A percentile compares a stretch with the other conserved stretches of the same genome.
Evolutionary conservation across 2,113 vertebrate species (phyloP).

Genomic region (Bambusicola thoracicus): DNA sequence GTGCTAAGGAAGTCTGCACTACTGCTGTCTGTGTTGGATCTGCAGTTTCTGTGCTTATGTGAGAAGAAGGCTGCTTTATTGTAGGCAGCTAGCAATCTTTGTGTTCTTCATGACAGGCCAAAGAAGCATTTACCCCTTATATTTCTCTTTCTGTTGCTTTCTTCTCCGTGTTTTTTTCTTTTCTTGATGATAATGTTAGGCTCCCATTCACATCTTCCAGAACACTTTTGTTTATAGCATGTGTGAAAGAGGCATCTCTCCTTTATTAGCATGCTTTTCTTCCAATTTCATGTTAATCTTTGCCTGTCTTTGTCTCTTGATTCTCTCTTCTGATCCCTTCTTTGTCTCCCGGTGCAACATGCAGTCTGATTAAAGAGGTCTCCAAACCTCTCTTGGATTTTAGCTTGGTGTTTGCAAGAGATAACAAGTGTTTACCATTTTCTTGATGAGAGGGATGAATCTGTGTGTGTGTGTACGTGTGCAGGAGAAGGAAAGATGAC

Average conservation of each 20-base stretch:
- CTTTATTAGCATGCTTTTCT: background rate
- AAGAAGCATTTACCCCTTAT: background rate
- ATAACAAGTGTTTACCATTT: background rate
- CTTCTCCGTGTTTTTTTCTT: background rate
- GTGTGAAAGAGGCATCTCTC: background rate
- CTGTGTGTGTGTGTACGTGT: background rate
- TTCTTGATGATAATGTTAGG: background rate
- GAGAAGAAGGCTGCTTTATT: background rate
- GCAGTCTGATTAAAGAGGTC: slow-evolving; percentile 1
- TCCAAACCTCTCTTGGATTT: slow-evolving; percentile 23
- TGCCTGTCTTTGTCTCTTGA: background rate
- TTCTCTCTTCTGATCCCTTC: background rate
- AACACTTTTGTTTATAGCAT: background rate
- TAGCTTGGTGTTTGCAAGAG: slow-evolving; percentile 11
- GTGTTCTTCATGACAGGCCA: background rate
- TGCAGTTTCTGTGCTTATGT: background rate
- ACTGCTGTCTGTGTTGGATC: background rate
- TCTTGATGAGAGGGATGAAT: background rate
- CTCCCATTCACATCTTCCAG: background rate
- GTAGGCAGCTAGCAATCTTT: background rate
- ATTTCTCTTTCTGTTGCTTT: background rate
- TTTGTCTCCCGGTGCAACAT: background rate
- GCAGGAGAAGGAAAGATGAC: background rate
- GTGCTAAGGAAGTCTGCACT: background rate
- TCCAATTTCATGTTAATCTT: background rate